Conservation (phyloP, 2,113 vertebrate genomes). For the Caranx melampygus region DNA sequence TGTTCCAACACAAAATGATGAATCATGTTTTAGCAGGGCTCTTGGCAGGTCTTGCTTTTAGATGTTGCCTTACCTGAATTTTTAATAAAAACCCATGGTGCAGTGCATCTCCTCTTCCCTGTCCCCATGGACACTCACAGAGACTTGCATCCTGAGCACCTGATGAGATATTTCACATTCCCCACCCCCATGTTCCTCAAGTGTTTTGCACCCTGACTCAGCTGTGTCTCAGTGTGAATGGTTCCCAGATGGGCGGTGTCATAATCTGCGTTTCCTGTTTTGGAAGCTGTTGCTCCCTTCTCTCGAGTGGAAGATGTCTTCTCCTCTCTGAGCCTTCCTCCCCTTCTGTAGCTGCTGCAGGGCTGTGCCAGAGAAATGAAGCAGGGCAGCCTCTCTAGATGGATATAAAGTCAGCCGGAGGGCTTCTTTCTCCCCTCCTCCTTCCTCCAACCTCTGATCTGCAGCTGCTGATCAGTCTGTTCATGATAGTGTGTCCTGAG, state of each 20-base stretch:
- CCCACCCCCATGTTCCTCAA: constrained; percentile 1
- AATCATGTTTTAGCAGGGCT: constrained; percentile 31
- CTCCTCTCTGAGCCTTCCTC: constrained; percentile 1
- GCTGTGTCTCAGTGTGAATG: constrained; percentile 33
- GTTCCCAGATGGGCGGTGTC: constrained; percentile 51
- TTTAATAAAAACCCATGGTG: background rate
- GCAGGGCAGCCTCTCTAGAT: constrained; percentile 36
- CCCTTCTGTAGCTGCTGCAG: constrained; percentile 28
- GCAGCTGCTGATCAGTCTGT: constrained; percentile 45
- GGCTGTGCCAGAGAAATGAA: constrained; percentile 42
- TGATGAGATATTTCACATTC: constrained; percentile 7
- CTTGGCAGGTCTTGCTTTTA: constrained; percentile 22
- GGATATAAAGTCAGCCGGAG: constrained; percentile 43
- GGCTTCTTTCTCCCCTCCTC: constrained; percentile 21
- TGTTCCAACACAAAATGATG: constrained; percentile 40
- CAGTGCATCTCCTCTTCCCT: constrained; percentile 3
- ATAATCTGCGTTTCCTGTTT: constrained; percentile 57
- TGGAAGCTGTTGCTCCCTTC: constrained; percentile 35
- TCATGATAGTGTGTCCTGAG: constrained; percentile 33
- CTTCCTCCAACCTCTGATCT: constrained; percentile 2
- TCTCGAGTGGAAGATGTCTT: constrained; percentile 6
- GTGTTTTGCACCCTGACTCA: constrained; percentile 31
- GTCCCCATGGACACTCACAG: background rate
- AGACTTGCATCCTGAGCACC: constrained; percentile 2
- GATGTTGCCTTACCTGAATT: constrained; percentile 10